These are phyloP conservation scores for Lasioglossum marginatum DNA, from an alignment of 2,888 invertebrate species.

Conservation along the genomic window DNA sequence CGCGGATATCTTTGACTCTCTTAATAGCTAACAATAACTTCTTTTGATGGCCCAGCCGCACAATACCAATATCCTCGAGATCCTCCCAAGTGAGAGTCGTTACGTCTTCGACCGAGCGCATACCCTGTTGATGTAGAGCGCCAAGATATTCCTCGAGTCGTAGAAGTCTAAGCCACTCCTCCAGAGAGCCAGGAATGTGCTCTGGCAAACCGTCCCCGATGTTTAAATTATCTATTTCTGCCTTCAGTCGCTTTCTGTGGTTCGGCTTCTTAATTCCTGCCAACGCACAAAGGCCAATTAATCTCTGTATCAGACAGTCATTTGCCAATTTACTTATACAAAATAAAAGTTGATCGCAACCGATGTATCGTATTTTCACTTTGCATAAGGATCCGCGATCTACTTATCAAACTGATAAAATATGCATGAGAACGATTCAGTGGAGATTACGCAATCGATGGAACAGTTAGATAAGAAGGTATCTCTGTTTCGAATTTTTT, in stretches of 20 bases:
- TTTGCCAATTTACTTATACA: not conserved
- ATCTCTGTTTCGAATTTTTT: not conserved
- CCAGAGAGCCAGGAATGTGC: constrained; percentile 96
- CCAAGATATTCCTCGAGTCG: constrained; percentile 97
- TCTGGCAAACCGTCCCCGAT: constrained; percentile 98
- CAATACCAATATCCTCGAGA: constrained; percentile 98
- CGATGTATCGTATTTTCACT: no score
- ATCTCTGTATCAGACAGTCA: not conserved
- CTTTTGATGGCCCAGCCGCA: constrained; percentile 98
- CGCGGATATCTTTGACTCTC: constrained; percentile 96
- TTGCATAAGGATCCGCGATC: not conserved
- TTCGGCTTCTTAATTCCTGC: constrained; percentile 96
- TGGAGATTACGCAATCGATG: not conserved
- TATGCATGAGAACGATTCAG: not conserved
- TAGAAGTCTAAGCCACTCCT: constrained; percentile 97
- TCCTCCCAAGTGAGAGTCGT: constrained; percentile 99
- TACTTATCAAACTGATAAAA: not conserved
- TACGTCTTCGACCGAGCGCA: constrained; percentile 96
- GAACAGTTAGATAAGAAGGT: not conserved
- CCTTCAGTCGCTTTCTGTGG: constrained; percentile 97
- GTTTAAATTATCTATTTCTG: constrained; percentile 97
- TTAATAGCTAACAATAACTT: constrained; percentile 98
- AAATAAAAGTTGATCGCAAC: not conserved
- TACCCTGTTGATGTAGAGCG: constrained; percentile 96
- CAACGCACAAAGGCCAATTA: not conserved